Percentiles rank a stretch among this genome's conserved stretches.
These are phyloP conservation scores for Polypterus senegalus DNA, from an alignment of 2,113 vertebrate species.

Conservation along the genomic window DNA sequence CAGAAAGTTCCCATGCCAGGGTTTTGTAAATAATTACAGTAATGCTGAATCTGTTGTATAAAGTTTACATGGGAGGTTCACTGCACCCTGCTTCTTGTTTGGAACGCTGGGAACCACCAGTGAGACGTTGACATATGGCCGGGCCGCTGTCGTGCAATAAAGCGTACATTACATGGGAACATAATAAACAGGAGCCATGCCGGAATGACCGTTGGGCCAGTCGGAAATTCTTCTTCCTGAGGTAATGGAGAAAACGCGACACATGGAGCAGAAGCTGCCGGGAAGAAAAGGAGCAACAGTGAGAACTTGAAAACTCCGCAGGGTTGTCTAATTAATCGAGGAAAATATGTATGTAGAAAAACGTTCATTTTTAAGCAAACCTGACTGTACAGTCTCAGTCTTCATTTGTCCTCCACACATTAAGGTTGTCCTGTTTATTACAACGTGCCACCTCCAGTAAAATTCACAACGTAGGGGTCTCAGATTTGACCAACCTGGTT, in stretches of 20 bases:
- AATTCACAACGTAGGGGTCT: too few relatives aligned
- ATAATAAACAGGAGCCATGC: slow-evolving; percentile 93
- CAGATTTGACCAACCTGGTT: too few relatives aligned
- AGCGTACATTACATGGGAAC: slow-evolving; percentile 81
- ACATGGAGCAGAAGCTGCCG: too few relatives aligned
- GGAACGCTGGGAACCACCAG: slow-evolving; percentile 93
- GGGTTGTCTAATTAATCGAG: too few relatives aligned
- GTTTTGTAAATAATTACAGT: slow-evolving; percentile 99
- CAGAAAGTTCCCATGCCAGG: slow-evolving; percentile 80
- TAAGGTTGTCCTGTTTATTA: too few relatives aligned
- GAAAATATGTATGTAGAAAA: too few relatives aligned
- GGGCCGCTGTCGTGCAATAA: slow-evolving; percentile 77
- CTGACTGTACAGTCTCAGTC: too few relatives aligned
- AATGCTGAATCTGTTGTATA: slow-evolving; percentile 96
- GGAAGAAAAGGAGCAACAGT: too few relatives aligned
- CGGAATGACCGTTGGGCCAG: slow-evolving; percentile 71
- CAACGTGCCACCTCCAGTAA: too few relatives aligned
- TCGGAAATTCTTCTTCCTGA: slow-evolving; percentile 56
- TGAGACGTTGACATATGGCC: slow-evolving; percentile 96
- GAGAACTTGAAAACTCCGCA: too few relatives aligned
- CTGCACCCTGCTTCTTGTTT: slow-evolving; percentile 97
- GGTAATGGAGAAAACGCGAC: slow-evolving; percentile 13
- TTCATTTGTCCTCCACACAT: too few relatives aligned
- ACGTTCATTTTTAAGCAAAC: too few relatives aligned
- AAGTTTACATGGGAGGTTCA: slow-evolving; percentile 99